These are phyloP conservation scores for Leptatherina wallacei DNA, from an alignment of 2,797 vertebrate species.

Conservation along the genomic window DNA sequence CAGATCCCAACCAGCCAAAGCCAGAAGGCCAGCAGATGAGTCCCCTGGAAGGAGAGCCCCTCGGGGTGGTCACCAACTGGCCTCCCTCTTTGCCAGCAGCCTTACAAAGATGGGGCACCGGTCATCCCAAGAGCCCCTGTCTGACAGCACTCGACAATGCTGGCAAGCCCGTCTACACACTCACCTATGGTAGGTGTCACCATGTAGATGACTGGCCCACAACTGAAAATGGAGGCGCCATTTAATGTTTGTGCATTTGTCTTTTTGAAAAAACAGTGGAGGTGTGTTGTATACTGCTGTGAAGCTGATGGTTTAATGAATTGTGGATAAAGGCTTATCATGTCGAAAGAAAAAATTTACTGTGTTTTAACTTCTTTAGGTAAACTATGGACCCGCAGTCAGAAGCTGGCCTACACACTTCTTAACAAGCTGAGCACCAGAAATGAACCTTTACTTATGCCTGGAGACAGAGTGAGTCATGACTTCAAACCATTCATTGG, in stretches of 20 bases:
- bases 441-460: conserved; percentile 91
- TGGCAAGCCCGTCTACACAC: conserved; percentile 90
- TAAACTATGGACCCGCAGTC: conserved; percentile 96
- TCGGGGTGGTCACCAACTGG: conserved; percentile 84
- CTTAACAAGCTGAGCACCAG: conserved; percentile 93
- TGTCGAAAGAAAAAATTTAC: background rate
- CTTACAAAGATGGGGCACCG: conserved; percentile 91
- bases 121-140: conserved; percentile 91
- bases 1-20: conserved; percentile 94
- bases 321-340: background rate
- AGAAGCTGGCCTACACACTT: conserved; percentile 95
- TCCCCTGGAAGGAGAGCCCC: conserved; percentile 88
- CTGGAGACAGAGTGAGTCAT: conserved; percentile 92
- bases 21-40: conserved; percentile 90
- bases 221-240: background rate
- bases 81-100: conserved; percentile 89
- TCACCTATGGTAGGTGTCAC: conserved; percentile 89
- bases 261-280: too few relatives aligned
- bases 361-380: conserved; percentile 76
- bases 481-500: conserved; percentile 5
- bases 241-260: background rate
- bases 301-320: background rate
- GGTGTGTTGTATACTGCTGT: background rate
- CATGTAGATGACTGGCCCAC: background rate
- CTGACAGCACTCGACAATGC: conserved; percentile 91